Percentiles rank a stretch among this genome's conserved stretches.
Evolutionary conservation across 2,113 vertebrate genomes (phyloP).

Genomic region (Albula goreensis): DNA sequence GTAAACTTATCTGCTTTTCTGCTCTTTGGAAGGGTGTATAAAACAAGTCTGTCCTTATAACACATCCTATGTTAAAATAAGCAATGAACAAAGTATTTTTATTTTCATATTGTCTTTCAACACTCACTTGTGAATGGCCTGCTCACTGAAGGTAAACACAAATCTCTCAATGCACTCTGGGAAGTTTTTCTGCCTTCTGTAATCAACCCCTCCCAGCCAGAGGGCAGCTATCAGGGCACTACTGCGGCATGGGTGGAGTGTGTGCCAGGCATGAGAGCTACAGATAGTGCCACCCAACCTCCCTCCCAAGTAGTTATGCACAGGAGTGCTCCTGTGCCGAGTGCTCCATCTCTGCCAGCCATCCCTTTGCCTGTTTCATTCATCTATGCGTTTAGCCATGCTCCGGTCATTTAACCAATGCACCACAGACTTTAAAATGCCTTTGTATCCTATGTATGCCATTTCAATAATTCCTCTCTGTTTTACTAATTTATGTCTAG

Average conservation of each 20-base stretch:
- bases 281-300: conserved; percentile 16
- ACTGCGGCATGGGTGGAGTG: conserved; percentile 59
- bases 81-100: not conserved
- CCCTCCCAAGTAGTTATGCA: not conserved
- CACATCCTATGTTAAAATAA: not conserved
- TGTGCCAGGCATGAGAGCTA: conserved; percentile 26
- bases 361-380: not conserved
- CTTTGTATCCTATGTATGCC: not conserved
- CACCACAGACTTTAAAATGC: too few species aligned
- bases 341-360: not conserved
- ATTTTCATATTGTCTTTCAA: not conserved
- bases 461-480: not conserved
- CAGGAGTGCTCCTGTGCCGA: not conserved
- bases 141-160: not conserved
- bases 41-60: not conserved
- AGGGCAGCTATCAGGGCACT: conserved; percentile 26
- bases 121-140: not conserved
- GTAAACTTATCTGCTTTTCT: conserved; percentile 11
- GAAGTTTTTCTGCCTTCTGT: conserved; percentile 7
- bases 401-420: not conserved
- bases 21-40: not conserved
- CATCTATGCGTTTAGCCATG: not conserved
- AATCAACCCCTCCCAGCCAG: conserved; percentile 17
- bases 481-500: not conserved
- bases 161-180: not conserved